phyloP scores from a whole-genome alignment of 2,113 vertebrate genomes.

The Rhinoderma darwinii region DNA sequence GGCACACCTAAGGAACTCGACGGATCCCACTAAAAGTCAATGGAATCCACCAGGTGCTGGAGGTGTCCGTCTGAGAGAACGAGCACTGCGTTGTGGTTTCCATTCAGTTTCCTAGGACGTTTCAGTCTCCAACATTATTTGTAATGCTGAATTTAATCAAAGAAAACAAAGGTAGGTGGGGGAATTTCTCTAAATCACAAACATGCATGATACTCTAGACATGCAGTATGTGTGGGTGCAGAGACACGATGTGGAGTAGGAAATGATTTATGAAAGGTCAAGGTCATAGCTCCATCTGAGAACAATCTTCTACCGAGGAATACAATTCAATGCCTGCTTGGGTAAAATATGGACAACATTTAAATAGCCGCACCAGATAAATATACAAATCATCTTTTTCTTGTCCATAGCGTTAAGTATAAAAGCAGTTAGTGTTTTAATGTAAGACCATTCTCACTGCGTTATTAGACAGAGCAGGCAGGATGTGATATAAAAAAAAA shows the following conservation, averaged over 20 bases:
- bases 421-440: too few species aligned
- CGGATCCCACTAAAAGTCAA: too few species aligned
- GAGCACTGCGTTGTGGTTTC: too few species aligned
- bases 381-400: not conserved
- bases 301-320: not conserved
- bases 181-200: not conserved
- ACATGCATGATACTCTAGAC: not conserved
- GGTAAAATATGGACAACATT: not conserved
- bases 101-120: not conserved
- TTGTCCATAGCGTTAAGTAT: too few species aligned
- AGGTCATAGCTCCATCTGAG: not conserved
- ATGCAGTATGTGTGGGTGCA: not conserved
- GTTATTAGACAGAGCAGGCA: too few species aligned
- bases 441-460: too few species aligned
- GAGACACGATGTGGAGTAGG: not conserved
- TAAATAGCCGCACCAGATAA: too few species aligned
- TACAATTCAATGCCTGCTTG: not conserved
- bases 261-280: not conserved
- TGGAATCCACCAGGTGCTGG: too few species aligned
- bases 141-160: not conserved
- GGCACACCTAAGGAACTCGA: too few species aligned
- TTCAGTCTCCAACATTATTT: not conserved
- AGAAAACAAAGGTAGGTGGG: not conserved
- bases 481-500: too few species aligned
- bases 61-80: too few species aligned